Evolutionary conservation across 2,113 vertebrate species (phyloP).

Genomic region (Ailurus styani): DNA sequence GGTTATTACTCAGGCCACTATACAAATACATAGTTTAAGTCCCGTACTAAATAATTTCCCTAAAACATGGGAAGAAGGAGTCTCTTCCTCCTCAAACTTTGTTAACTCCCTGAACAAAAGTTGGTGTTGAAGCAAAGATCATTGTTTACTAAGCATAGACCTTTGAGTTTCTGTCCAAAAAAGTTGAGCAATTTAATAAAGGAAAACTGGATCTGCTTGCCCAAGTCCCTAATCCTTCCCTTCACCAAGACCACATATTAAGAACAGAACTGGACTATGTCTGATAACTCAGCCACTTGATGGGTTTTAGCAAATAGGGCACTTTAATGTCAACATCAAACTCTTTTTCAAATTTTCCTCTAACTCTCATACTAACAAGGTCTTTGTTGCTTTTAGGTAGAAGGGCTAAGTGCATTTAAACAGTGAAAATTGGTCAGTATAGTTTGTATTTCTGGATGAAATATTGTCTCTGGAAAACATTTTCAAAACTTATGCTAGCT

Average conservation of each 20-base stretch:
- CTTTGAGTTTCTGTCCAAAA: not conserved
- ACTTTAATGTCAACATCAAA: not conserved
- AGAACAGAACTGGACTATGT: not conserved
- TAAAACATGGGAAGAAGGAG: not conserved
- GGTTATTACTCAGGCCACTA: not conserved
- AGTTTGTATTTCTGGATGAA: slow-evolving; percentile 19
- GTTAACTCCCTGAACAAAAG: not conserved
- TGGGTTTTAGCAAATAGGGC: not conserved
- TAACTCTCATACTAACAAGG: not conserved
- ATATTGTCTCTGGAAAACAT: not conserved
- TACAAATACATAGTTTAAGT: not conserved
- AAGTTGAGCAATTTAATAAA: not conserved
- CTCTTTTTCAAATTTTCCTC: not conserved
- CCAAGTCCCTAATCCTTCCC: not conserved
- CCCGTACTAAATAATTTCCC: not conserved
- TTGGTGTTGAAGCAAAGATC: not conserved
- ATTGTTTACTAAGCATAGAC: not conserved
- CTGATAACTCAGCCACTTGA: not conserved
- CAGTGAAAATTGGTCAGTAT: not conserved
- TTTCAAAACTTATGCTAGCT: not conserved
- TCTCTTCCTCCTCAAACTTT: not conserved
- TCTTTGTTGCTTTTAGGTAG: not conserved
- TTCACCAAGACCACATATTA: not conserved
- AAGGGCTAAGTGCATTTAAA: not conserved
- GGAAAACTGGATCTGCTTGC: not conserved